phyloP scores from a whole-genome alignment of 1,140 invertebrate species.

The Apocrypta bakeri region DNA sequence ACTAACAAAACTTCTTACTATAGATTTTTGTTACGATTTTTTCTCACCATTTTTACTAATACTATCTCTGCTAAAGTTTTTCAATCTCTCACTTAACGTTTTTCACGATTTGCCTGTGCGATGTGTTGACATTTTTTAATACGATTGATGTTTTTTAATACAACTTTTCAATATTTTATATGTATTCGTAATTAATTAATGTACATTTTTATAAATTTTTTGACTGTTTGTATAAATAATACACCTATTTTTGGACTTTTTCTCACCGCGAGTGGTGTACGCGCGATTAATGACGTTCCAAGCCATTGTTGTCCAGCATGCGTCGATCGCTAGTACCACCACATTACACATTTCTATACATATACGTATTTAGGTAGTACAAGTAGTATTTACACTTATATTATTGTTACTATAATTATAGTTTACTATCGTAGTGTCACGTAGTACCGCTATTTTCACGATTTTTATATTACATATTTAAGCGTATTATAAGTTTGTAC shows the following conservation, averaged over 20 bases:
- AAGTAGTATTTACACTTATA: slow-evolving; percentile 1
- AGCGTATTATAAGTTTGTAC: slow-evolving; percentile 36
- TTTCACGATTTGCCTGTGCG: no score
- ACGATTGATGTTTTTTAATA: slow-evolving; percentile 11
- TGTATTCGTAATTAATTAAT: neutral
- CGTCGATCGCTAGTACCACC: slow-evolving; percentile 30
- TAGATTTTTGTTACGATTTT: slow-evolving; percentile 15
- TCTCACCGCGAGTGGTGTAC: neutral
- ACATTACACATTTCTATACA: neutral
- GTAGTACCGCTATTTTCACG: slow-evolving; percentile 1
- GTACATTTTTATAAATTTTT: slow-evolving; percentile 1
- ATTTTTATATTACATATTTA: slow-evolving; percentile 6
- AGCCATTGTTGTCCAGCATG: neutral
- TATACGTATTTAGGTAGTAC: neutral
- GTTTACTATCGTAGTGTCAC: neutral
- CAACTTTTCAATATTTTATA: neutral
- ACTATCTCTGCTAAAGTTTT: neutral
- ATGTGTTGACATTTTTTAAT: no score
- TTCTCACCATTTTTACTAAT: neutral
- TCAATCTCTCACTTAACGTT: neutral
- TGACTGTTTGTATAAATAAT: neutral
- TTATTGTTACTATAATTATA: neutral
- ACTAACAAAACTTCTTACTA: no score
- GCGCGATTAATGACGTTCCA: neutral
- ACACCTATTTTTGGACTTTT: neutral